These are phyloP conservation scores for Diadegma fenestrale DNA, from an alignment of 2,888 invertebrate genomes.

Conservation along the genomic window DNA sequence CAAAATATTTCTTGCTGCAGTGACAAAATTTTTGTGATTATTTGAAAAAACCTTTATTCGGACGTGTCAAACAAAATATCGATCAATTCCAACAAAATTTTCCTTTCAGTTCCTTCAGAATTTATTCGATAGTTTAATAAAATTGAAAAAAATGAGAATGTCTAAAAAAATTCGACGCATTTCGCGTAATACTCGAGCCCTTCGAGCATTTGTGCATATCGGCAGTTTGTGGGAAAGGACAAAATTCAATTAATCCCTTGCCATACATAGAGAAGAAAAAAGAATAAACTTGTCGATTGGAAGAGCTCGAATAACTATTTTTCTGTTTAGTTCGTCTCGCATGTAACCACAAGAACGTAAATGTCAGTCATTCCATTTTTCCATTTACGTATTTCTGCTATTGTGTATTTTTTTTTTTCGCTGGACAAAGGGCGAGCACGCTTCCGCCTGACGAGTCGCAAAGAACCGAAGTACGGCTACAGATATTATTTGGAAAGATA, in stretches of 20 bases:
- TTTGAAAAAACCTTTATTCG: no score
- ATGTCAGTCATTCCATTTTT: conserved; percentile 50
- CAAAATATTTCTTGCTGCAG: no score
- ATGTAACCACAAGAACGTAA: conserved; percentile 51
- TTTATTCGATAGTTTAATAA: not conserved
- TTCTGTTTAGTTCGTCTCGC: conserved; percentile 18
- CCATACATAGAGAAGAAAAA: not conserved
- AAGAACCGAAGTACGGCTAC: not conserved
- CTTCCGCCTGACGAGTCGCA: conserved; percentile 51
- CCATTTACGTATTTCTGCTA: conserved; percentile 41
- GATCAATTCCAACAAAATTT: not conserved
- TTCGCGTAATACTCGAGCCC: no score
- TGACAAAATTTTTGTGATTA: no score
- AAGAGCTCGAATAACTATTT: not conserved
- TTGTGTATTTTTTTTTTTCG: conserved; percentile 26
- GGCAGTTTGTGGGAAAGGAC: not conserved
- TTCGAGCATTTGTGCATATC: not conserved
- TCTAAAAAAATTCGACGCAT: not conserved
- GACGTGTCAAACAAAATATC: no score
- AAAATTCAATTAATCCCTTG: not conserved
- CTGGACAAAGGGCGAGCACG: conserved; percentile 58
- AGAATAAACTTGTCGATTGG: not conserved
- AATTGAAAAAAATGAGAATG: not conserved
- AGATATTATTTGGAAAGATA: not conserved
- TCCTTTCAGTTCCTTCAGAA: not conserved